Percentiles rank a stretch among this genome's conserved stretches.
Conservation (phyloP, 2,113 vertebrate species). For the Herpetotheres cachinnans region DNA sequence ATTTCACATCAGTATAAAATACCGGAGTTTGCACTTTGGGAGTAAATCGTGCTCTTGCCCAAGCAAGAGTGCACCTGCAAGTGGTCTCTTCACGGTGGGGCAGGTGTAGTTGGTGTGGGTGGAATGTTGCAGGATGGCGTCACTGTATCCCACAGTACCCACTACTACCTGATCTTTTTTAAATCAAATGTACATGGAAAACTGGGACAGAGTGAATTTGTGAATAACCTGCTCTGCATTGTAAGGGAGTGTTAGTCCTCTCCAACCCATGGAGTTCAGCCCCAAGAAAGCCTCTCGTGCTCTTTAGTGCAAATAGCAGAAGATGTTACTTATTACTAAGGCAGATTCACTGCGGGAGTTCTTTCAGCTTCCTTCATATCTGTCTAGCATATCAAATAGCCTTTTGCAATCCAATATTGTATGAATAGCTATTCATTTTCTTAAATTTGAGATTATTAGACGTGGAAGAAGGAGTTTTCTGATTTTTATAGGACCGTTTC, state of each 20-base stretch:
- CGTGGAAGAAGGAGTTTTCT: background rate
- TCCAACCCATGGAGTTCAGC: background rate
- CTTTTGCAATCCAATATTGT: background rate
- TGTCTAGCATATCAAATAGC: background rate
- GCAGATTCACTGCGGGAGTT: background rate
- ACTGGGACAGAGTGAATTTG: background rate
- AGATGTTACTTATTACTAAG: fast-evolving
- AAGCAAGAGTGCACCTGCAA: background rate
- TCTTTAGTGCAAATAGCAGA: background rate
- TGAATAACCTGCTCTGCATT: background rate
- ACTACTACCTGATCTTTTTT: fast-evolving
- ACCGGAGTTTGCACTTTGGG: background rate
- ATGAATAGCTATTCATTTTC: background rate
- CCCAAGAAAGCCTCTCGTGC: background rate
- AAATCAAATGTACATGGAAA: background rate
- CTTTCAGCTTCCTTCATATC: background rate
- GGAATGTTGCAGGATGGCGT: background rate
- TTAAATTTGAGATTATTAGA: background rate
- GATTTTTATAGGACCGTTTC: background rate
- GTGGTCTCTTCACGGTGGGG: fast-evolving
- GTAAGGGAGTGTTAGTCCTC: background rate
- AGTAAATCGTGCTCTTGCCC: fast-evolving
- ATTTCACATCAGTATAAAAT: background rate
- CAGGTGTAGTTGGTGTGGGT: background rate
- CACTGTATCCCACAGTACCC: background rate